Base-by-base conservation (phyloP, 1,140 invertebrate species). In the Apis florea region DNA sequence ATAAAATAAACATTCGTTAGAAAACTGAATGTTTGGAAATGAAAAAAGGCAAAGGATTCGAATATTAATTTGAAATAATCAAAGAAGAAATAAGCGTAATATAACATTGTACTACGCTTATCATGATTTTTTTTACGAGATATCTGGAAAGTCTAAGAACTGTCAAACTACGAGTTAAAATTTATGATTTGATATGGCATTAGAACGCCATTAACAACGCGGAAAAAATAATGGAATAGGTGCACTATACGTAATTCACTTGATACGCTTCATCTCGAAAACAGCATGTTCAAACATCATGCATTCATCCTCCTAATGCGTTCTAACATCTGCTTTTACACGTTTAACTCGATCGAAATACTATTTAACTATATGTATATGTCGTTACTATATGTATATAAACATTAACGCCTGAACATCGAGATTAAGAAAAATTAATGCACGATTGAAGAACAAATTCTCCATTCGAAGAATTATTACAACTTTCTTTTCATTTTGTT, bases 271-370 rank as follows among this genome's bases (percentile, higher is more conserved):
- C n/a, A 26, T 79, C 53, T 76, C 24, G 19, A 31, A 53, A 53
- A 49, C 8, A 31, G 6, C 6, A 61, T 40, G 10, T 19, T 53
- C 24, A 11, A 53, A 64, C 73, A 40, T 13, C 49, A 13, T 24
- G 54, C 26, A 56, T 64, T 26, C 61, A 21, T 56, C 63, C 63
- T 54, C 21, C 53, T 77, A 68, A 58, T 53, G 59, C 31, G 21
- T 64, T 19, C 31, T 26, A 40, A 47, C 58, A 26, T 72, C n/a
- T 26, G 4, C 13, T 40, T 66, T 63, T 13, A 73, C 26, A 15
- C 56, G 51, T 72, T 53, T 11, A 68, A 56, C 58, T 61, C 78
- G 59, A 79, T 66, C 31, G 69, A 79, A 47, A 79, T 51, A 54
- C 59, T 79, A 73, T 54, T 21, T 21, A 31, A 6, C 49, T 79